Evolutionary conservation across 2,113 vertebrate species (phyloP).

Genomic region (Colius striatus): DNA sequence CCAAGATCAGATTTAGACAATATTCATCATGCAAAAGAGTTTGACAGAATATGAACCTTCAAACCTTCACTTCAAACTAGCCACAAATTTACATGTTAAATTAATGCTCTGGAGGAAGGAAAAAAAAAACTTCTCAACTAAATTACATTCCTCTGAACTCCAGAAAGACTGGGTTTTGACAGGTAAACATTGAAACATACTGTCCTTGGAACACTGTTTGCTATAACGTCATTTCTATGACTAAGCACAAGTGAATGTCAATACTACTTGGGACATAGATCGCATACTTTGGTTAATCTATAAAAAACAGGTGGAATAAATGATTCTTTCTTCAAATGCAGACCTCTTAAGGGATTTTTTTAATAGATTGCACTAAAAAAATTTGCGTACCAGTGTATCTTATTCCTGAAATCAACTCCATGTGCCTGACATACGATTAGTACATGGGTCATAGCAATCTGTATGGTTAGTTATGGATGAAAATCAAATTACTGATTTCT

Average conservation of each 20-base stretch:
- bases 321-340: neutral
- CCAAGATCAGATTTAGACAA: slow-evolving; percentile 1
- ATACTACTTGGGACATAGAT: neutral
- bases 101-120: neutral
- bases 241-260: slow-evolving; percentile 26
- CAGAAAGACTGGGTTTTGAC: neutral
- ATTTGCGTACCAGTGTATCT: neutral
- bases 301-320: neutral
- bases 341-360: neutral
- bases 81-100: slow-evolving; percentile 19
- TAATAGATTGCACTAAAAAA: neutral
- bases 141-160: neutral
- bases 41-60: neutral
- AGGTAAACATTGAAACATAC: neutral
- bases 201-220: neutral
- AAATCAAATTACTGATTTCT: slow-evolving; percentile 56
- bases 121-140: neutral
- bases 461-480: neutral
- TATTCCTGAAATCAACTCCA: slow-evolving; percentile 7
- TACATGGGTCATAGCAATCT: neutral
- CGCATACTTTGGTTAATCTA: neutral
- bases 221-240: neutral
- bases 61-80: slow-evolving; percentile 6
- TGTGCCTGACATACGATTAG: neutral
- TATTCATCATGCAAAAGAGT: slow-evolving; percentile 20